Conservation (phyloP, 2,113 vertebrate species). For the Panthera leo region DNA sequence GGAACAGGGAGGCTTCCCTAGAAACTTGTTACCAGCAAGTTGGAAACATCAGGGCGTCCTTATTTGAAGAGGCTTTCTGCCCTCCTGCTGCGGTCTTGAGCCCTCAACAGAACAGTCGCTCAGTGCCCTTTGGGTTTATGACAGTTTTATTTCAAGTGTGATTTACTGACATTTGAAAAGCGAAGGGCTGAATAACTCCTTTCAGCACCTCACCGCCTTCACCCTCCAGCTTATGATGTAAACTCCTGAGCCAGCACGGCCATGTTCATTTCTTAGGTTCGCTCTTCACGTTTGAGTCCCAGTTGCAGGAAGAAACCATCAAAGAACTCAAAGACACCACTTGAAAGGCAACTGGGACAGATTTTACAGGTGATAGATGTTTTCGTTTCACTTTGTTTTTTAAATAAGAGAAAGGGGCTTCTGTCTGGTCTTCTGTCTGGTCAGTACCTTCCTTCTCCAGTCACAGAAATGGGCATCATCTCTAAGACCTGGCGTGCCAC, state of each 20-base stretch:
- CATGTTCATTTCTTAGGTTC: constrained; percentile 78
- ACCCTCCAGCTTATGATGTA: constrained; percentile 72
- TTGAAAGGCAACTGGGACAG: constrained; percentile 3
- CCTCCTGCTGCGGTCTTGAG: fast-evolving
- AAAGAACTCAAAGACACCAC: constrained; percentile 68
- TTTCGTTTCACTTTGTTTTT: not conserved
- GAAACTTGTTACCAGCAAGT: constrained; percentile 63
- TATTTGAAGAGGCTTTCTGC: constrained; percentile 44
- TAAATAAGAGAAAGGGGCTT: not conserved
- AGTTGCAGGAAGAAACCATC: constrained; percentile 60
- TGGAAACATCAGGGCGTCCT: constrained; percentile 78
- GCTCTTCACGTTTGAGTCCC: constrained; percentile 76
- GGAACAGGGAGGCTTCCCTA: constrained; percentile 39
- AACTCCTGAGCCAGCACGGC: constrained; percentile 73
- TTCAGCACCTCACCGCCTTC: constrained; percentile 82
- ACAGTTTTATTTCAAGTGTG: constrained; percentile 75
- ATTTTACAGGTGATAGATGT: not conserved
- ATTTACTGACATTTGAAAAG: constrained; percentile 78
- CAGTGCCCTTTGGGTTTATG: constrained; percentile 77
- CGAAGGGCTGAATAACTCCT: constrained; percentile 78
- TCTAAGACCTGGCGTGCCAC: not conserved
- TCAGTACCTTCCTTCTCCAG: not conserved
- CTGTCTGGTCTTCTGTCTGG: not conserved
- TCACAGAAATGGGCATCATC: not conserved
- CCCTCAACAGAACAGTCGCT: constrained; percentile 72